phyloP scores from a whole-genome alignment of 2,888 invertebrate genomes.

The Salticus scenicus region DNA sequence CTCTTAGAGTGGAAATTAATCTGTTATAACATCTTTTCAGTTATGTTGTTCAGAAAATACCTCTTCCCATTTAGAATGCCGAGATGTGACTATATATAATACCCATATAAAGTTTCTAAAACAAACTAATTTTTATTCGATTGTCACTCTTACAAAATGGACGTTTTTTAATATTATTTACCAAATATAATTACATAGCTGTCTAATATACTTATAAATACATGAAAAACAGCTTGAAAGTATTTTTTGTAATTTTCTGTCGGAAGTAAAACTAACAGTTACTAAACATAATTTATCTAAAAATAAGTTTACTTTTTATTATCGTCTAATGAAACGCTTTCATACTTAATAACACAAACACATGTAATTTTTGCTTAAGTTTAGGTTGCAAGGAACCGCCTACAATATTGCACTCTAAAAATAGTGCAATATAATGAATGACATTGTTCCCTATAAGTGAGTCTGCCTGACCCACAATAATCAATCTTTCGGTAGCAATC shows the following conservation, averaged over 20 bases:
- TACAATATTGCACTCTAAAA: constrained; percentile 1
- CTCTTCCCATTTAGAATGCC: too few relatives aligned
- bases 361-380: neutral
- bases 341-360: neutral
- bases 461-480: constrained; percentile 1
- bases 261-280: neutral
- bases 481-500: constrained; percentile 35
- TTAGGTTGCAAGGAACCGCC: neutral
- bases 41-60: too few relatives aligned
- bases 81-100: too few relatives aligned
- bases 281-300: neutral
- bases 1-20: too few relatives aligned
- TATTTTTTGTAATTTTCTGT: neutral
- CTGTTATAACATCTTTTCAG: too few relatives aligned
- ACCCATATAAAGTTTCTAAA: too few relatives aligned
- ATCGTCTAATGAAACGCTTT: neutral
- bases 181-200: too few relatives aligned
- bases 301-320: neutral
- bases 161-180: too few relatives aligned
- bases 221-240: too few relatives aligned
- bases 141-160: too few relatives aligned
- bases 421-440: constrained; percentile 19
- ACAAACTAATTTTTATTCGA: too few relatives aligned
- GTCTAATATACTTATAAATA: too few relatives aligned
- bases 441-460: neutral